Evolutionary conservation across 2,888 invertebrate genomes (phyloP).

Genomic region (Arrhopalites spinosus): DNA sequence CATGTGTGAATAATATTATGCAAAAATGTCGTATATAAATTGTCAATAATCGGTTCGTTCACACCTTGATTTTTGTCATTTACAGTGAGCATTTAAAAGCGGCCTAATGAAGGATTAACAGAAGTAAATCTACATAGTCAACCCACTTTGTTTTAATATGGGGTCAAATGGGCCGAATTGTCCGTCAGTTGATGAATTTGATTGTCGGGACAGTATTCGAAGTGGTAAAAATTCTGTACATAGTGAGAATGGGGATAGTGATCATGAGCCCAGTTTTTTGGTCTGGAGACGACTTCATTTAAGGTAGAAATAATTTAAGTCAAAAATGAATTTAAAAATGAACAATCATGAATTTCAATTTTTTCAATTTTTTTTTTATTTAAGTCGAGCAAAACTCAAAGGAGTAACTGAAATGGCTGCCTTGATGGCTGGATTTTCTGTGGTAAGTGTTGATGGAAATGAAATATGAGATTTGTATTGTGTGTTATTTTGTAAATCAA

Average conservation of each 20-base stretch:
- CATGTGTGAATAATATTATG: too few species aligned
- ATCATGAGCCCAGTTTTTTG: slow-evolving; percentile 1
- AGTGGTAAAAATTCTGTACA: background rate
- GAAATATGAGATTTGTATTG: background rate
- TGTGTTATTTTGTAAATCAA: background rate
- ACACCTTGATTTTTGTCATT: too few species aligned
- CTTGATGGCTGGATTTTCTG: slow-evolving; percentile 53
- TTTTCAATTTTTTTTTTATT: too few species aligned
- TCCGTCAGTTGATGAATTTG: background rate
- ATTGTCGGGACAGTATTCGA: background rate
- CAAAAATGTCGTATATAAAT: too few species aligned
- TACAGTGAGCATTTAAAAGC: too few species aligned
- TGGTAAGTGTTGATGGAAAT: slow-evolving; percentile 40
- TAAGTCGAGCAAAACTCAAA: slow-evolving; percentile 19
- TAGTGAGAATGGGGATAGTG: background rate
- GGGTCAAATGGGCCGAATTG: background rate
- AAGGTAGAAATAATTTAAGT: slow-evolving; percentile 26
- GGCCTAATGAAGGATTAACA: too few species aligned
- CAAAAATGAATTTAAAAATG: too few species aligned
- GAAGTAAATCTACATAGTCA: too few species aligned
- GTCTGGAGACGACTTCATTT: slow-evolving; percentile 49
- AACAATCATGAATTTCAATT: too few species aligned
- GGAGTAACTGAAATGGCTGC: slow-evolving; percentile 55
- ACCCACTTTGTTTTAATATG: background rate
- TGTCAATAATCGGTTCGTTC: too few species aligned